Evolutionary conservation across 2,113 vertebrate genomes (phyloP).

Genomic region (Gulo gulo): DNA sequence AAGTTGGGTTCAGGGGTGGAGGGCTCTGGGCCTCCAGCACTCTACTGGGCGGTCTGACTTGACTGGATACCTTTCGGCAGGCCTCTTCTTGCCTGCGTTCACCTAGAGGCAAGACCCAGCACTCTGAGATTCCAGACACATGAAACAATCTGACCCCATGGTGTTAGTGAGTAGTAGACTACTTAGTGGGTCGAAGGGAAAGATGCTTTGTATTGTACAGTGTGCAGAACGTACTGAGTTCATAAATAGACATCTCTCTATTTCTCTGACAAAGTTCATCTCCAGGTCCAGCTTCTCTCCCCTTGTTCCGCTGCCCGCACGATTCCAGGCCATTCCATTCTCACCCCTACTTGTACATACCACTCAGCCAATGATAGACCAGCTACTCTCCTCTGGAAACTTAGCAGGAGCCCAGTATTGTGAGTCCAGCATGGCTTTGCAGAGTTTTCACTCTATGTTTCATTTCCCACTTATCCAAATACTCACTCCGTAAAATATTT

Average conservation of each 20-base stretch:
- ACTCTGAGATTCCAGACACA: neutral
- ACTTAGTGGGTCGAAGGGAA: neutral
- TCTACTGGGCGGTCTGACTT: neutral
- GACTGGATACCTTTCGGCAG: neutral
- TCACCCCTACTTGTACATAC: rapidly evolving
- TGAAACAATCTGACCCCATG: neutral
- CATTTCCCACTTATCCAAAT: neutral
- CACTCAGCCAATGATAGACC: neutral
- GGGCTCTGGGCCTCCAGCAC: neutral
- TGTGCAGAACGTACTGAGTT: neutral
- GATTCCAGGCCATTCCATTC: neutral
- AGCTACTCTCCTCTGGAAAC: neutral
- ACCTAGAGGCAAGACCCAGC: neutral
- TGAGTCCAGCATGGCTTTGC: neutral
- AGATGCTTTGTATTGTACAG: neutral
- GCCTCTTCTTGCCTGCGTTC: neutral
- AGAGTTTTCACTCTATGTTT: neutral
- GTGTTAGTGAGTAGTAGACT: neutral
- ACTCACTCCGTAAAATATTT: neutral
- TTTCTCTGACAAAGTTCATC: neutral
- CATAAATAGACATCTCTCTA: neutral
- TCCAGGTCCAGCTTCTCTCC: neutral
- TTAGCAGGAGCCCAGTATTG: neutral
- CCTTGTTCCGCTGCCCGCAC: neutral
- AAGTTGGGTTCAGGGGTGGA: neutral